These are phyloP conservation scores for Rotaria magnacalcarata DNA, from an alignment of 2,888 invertebrate genomes.

Conservation along the genomic window DNA sequence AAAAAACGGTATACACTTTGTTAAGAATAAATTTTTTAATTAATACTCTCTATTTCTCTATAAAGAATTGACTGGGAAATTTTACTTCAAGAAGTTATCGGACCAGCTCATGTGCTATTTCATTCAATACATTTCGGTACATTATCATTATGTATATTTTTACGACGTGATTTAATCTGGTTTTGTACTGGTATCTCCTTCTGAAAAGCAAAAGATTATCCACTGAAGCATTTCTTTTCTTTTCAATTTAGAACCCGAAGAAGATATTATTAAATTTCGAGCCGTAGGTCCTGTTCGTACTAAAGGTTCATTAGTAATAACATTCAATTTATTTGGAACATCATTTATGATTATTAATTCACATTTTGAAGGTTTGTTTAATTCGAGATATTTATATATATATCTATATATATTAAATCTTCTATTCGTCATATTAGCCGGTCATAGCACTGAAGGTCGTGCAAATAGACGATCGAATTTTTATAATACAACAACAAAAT, in stretches of 20 bases:
- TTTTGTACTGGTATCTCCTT: slow-evolving; percentile 72
- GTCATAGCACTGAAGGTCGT: slow-evolving; percentile 28
- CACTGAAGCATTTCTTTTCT: background rate
- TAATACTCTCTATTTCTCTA: background rate
- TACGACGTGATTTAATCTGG: slow-evolving; percentile 88
- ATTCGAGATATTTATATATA: no score
- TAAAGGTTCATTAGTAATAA: slow-evolving; percentile 88
- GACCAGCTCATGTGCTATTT: slow-evolving; percentile 83
- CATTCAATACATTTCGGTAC: slow-evolving; percentile 81
- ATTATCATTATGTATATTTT: slow-evolving; percentile 78
- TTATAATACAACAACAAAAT: background rate
- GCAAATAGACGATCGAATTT: slow-evolving; percentile 32
- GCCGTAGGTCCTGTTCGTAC: slow-evolving; percentile 78
- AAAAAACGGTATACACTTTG: background rate
- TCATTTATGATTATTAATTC: slow-evolving; percentile 89
- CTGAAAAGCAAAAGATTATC: no score
- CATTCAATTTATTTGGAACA: slow-evolving; percentile 86
- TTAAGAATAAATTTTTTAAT: background rate
- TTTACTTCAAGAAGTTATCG: slow-evolving; percentile 82
- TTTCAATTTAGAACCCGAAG: slow-evolving; percentile 69
- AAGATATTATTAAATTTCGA: slow-evolving; percentile 77
- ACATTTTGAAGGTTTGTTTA: slow-evolving; percentile 75
- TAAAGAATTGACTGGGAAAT: slow-evolving; percentile 59
- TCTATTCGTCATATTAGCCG: background rate
- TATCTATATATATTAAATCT: background rate